Percentiles rank a stretch among this genome's conserved stretches.
Conservation (phyloP, 2,888 invertebrate genomes). For the Pseudeuparius sepicola region DNA sequence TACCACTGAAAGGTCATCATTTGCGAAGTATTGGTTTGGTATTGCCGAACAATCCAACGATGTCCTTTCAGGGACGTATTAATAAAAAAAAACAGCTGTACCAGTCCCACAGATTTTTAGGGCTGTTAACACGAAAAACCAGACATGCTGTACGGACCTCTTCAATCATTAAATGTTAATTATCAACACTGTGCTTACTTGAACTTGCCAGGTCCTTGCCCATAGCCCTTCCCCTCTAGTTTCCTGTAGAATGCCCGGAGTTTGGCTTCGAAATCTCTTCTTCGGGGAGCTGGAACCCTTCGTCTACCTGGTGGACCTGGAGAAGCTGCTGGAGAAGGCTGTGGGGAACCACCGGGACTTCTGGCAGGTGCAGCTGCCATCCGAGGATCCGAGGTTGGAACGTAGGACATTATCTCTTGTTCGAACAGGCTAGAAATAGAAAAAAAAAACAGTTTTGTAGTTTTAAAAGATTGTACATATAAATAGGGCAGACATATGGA, state of each 20-base stretch:
- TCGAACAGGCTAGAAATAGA: conserved; percentile 81
- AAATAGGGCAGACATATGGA: no score
- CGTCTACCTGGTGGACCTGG: conserved; percentile 68
- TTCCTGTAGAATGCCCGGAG: conserved; percentile 89
- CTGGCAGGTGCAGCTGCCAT: conserved; percentile 30
- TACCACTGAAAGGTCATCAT: no score
- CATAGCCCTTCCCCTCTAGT: conserved; percentile 92
- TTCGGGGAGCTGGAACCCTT: conserved; percentile 81
- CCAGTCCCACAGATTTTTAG: no score
- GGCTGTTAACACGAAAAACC: neutral
- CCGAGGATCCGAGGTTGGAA: conserved; percentile 55
- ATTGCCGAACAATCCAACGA: no score
- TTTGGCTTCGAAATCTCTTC: conserved; percentile 92
- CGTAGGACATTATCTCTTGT: conserved; percentile 97
- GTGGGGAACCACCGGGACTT: conserved; percentile 51
- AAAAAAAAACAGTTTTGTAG: no score
- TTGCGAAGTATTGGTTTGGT: no score
- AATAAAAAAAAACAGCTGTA: no score
- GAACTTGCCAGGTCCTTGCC: conserved; percentile 93
- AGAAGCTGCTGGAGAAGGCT: conserved; percentile 66
- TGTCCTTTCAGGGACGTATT: no score
- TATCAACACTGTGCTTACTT: conserved; percentile 55
- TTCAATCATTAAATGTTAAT: no score
- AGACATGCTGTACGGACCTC: no score
- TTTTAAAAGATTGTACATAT: no score